Percentiles rank a stretch among this genome's conserved stretches.
Conservation (phyloP, 2,888 invertebrate genomes). For the Drosophila peninsularis region DNA sequence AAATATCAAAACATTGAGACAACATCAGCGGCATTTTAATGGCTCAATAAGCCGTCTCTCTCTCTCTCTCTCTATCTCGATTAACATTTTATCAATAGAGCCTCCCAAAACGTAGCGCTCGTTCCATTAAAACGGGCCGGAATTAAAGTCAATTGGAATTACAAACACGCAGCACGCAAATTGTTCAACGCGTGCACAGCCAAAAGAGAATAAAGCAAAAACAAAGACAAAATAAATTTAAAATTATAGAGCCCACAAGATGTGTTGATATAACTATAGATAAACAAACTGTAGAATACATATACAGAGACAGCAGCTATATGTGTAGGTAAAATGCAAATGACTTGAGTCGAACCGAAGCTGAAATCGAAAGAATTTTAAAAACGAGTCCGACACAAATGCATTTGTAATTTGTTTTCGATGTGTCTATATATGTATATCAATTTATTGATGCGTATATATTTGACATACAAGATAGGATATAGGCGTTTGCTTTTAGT, state of each 20-base stretch:
- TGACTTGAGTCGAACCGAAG: conserved; percentile 14
- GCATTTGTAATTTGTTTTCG: conserved; percentile 55
- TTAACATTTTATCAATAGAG: conserved; percentile 54
- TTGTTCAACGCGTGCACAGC: conserved; percentile 58
- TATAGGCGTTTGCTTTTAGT: conserved; percentile 16
- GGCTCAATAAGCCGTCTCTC: conserved; percentile 27
- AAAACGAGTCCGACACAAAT: conserved; percentile 65
- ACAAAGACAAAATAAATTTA: conserved; percentile 6
- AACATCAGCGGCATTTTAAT: conserved; percentile 63
- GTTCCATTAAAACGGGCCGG: conserved; percentile 34
- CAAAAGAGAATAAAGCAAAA: conserved; percentile 30
- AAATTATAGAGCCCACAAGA: conserved; percentile 32
- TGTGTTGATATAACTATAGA: conserved; percentile 16
- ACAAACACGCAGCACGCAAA: conserved; percentile 59
- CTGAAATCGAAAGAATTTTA: conserved; percentile 33
- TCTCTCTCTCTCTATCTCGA: conserved; percentile 7
- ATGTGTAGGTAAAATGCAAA: conserved; percentile 33
- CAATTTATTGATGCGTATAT: conserved; percentile 24
- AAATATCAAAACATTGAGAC: conserved; percentile 47
- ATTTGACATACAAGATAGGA: conserved; percentile 16
- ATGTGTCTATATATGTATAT: conserved; percentile 51
- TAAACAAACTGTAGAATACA: conserved; percentile 8
- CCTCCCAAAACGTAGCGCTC: conserved; percentile 9
- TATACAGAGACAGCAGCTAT: background rate
- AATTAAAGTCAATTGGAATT: conserved; percentile 60